A percentile compares a stretch with the other conserved stretches of the same genome.
phyloP scores from a whole-genome alignment of 2,113 vertebrate genomes.

The Okapia johnstoni region DNA sequence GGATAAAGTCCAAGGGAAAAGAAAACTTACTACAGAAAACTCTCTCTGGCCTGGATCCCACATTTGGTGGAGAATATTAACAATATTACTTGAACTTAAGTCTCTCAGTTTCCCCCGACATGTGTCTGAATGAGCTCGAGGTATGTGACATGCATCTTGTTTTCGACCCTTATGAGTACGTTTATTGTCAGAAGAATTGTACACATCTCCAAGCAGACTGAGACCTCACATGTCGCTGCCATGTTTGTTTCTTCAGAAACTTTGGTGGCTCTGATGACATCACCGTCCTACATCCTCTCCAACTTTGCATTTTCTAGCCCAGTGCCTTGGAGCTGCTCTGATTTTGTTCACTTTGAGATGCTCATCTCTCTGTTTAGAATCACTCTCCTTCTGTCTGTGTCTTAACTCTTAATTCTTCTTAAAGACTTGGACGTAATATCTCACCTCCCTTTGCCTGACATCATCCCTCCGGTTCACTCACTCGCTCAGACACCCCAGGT shows the following conservation, averaged over 20 bases:
- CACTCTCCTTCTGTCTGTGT: background rate
- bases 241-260: background rate
- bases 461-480: background rate
- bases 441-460: background rate
- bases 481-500: background rate
- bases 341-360: background rate
- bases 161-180: background rate
- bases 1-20: background rate
- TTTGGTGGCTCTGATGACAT: background rate
- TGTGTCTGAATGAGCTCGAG: background rate
- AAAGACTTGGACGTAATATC: background rate
- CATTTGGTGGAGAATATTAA: slow-evolving; percentile 6
- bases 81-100: background rate
- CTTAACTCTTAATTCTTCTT: background rate
- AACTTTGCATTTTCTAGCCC: background rate
- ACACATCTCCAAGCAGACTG: background rate
- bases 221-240: background rate
- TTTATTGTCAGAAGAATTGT: background rate
- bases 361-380: background rate
- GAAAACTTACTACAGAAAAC: background rate
- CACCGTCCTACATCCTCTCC: background rate
- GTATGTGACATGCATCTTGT: background rate
- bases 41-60: slow-evolving; percentile 6
- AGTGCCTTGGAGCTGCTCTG: background rate
- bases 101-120: background rate